phyloP scores from a whole-genome alignment of 1,140 invertebrate genomes.

The Neodiprion lecontei region DNA sequence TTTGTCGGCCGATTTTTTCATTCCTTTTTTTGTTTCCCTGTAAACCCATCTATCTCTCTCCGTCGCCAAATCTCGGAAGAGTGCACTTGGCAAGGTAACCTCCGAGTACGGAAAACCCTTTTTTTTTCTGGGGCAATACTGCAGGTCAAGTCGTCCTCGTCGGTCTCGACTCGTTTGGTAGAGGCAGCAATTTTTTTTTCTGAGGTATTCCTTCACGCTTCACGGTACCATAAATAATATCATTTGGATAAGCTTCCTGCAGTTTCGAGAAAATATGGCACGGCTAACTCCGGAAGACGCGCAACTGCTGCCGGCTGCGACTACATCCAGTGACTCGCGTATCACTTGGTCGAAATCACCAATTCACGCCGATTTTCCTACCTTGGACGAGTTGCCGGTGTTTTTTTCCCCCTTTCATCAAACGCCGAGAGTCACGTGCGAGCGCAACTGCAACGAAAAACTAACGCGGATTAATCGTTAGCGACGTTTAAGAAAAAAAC shows the following conservation, averaged over 20 bases:
- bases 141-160: neutral
- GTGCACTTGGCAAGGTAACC: neutral
- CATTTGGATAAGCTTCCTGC: neutral
- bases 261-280: neutral
- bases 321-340: too few species aligned
- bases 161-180: neutral
- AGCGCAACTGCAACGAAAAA: too few species aligned
- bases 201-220: neutral
- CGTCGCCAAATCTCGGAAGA: neutral
- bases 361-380: too few species aligned
- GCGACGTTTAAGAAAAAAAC: too few species aligned
- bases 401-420: too few species aligned
- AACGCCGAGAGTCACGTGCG: too few species aligned
- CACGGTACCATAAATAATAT: neutral
- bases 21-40: neutral
- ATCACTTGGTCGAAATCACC: too few species aligned
- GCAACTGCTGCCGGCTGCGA: too few species aligned
- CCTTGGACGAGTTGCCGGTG: too few species aligned
- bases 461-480: too few species aligned
- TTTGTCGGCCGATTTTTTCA: conserved; percentile 1
- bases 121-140: conserved; percentile 4
- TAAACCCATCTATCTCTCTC: too few species aligned
- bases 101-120: neutral
- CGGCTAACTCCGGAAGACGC: too few species aligned
- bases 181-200: neutral